Evolutionary conservation across 2,113 vertebrate genomes (phyloP).

Genomic region (Gymnogyps californianus): DNA sequence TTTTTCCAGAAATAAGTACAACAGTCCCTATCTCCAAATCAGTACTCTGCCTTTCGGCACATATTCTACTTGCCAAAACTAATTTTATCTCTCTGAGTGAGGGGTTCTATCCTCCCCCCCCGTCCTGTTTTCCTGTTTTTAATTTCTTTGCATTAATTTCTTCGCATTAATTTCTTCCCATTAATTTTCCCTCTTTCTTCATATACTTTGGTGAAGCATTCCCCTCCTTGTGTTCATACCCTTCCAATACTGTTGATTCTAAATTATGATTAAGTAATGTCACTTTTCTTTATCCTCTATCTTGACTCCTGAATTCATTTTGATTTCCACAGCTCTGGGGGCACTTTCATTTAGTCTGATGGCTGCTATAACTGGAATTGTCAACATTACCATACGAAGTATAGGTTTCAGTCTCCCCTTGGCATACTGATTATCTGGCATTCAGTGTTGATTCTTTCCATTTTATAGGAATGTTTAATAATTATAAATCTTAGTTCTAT

Average conservation of each 20-base stretch:
- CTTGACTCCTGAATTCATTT: neutral
- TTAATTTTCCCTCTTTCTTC: neutral
- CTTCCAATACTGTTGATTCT: neutral
- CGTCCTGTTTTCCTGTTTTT: neutral
- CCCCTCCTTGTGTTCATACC: neutral
- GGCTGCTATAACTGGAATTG: neutral
- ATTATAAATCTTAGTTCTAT: neutral
- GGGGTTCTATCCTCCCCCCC: neutral
- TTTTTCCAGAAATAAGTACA: neutral
- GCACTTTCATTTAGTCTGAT: neutral
- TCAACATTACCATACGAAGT: neutral
- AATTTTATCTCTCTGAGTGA: neutral
- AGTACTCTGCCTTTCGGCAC: neutral
- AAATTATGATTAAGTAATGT: neutral
- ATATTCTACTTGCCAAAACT: neutral
- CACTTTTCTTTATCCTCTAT: neutral
- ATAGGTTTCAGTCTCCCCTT: neutral
- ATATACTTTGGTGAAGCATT: neutral
- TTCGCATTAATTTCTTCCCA: neutral
- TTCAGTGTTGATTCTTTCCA: neutral
- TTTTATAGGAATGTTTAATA: neutral
- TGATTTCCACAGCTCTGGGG: neutral
- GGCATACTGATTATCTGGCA: neutral
- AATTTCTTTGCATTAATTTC: neutral
- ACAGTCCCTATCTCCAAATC: neutral